Evolutionary conservation across 2,797 vertebrate genomes (phyloP), one percentile per base, ranked within the genome.

Genomic region (Morelia viridis): DNA sequence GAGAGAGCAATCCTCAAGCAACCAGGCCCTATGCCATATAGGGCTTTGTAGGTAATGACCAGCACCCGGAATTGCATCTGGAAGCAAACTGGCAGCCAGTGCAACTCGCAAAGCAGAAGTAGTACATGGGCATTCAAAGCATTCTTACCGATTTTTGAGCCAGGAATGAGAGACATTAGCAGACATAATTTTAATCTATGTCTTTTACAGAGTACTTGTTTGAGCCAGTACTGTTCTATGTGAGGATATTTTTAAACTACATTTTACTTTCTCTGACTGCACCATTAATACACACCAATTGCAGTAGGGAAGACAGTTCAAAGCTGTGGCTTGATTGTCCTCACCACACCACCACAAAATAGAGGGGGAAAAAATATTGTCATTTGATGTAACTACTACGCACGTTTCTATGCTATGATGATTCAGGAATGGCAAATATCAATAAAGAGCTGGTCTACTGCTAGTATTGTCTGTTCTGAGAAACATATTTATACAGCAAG

Each of bases 321-420:
- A 68, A 93, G 3, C 2, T 84, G 53, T 62, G n/a, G 56, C 68
- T 53, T 87, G 22, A 13, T 24, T 95, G 50, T 28, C 91, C 93
- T 89, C 58, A 53, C 93, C 61, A 90, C 57, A 89, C 35, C 87
- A 84, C 71, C 92, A 94, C 56, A 94, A 91, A 94, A 87, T 46
- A 28, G 13, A 94, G 92, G 76, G 76, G 61, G 89, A 93, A 94
- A 76, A 61, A 41, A 91, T 93, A 95, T 88, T 91, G 31, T 46
- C 68, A 24, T 92, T 80, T 93, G 93, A 92, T 58, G 94, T 85
- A 93, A 53, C 31, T 0, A 0, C 35, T 2, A 60, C 85, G n/a
- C 60, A 88, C 57, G 12, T 80, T 92, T 88, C 31, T 58, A 31
- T 62, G 46, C 50, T 80, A 87, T 89, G 91, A 60, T 9, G 57